A percentile compares a stretch with the other conserved stretches of the same genome.
phyloP scores from a whole-genome alignment of 2,113 vertebrate genomes.

The Thinocorus orbignyianus region DNA sequence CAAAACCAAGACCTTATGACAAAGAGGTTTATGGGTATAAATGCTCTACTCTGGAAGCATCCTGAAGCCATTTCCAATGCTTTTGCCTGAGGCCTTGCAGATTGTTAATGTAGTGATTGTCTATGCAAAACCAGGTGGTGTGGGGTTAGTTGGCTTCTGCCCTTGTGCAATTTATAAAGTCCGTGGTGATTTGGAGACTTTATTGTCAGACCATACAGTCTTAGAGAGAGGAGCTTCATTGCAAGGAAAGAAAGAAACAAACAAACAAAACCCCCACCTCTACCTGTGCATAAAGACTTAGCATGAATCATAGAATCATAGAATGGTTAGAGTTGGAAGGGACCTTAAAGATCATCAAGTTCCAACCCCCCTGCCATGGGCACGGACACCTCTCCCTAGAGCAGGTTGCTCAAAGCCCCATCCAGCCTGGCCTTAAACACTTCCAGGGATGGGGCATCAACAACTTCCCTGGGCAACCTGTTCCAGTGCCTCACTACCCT shows the following conservation, averaged over 20 bases:
- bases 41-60: neutral
- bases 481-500: no score
- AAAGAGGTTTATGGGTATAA: neutral
- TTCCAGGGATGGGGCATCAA: no score
- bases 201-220: neutral
- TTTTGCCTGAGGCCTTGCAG: accelerated
- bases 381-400: no score
- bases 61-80: neutral
- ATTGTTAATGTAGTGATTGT: neutral
- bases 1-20: neutral
- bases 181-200: neutral
- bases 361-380: no score
- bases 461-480: no score
- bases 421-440: no score
- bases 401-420: no score
- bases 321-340: no score
- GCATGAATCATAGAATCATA: no score
- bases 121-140: neutral
- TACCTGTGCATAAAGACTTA: neutral
- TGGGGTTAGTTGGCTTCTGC: neutral
- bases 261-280: no score
- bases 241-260: neutral
- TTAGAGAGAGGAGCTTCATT: neutral
- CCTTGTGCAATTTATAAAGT: neutral
- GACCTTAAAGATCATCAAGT: no score